phyloP scores from a whole-genome alignment of 2,113 vertebrate species.

The Ahaetulla prasina region DNA sequence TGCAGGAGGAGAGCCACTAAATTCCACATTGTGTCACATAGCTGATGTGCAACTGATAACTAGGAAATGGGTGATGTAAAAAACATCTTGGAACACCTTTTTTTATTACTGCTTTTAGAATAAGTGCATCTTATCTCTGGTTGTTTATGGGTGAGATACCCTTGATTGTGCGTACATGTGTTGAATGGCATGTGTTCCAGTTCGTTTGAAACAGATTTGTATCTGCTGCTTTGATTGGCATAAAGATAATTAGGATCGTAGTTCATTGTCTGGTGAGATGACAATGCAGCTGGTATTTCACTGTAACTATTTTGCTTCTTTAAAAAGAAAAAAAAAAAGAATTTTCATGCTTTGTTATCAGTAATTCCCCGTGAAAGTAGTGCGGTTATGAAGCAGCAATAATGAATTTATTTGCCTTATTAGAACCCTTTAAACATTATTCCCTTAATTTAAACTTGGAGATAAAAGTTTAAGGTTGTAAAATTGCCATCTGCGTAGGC shows the following conservation, averaged over 20 bases:
- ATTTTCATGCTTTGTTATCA: not conserved
- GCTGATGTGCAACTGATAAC: not conserved
- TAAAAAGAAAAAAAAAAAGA: not conserved
- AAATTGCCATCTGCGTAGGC: conserved; percentile 37
- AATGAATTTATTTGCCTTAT: conserved; percentile 38
- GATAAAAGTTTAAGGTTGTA: conserved; percentile 37
- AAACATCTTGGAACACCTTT: not conserved
- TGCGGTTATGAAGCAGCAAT: conserved; percentile 28
- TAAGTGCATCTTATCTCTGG: not conserved
- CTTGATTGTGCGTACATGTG: not conserved
- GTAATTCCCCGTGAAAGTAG: conserved; percentile 5
- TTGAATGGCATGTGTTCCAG: not conserved
- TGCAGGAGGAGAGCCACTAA: not conserved
- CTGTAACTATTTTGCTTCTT: not conserved
- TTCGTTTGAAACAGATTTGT: not conserved
- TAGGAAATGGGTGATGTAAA: not conserved
- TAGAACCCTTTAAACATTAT: conserved; percentile 17
- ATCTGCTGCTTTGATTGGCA: conserved; percentile 14
- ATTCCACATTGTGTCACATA: not conserved
- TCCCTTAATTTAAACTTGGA: conserved; percentile 40
- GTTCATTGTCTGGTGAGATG: conserved; percentile 24
- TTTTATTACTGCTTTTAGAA: not conserved
- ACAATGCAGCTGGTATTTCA: conserved; percentile 23
- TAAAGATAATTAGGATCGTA: not conserved
- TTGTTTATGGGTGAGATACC: not conserved